These are phyloP conservation scores for Triplophysa rosa DNA, from an alignment of 2,113 vertebrate genomes.

Conservation along the genomic window DNA sequence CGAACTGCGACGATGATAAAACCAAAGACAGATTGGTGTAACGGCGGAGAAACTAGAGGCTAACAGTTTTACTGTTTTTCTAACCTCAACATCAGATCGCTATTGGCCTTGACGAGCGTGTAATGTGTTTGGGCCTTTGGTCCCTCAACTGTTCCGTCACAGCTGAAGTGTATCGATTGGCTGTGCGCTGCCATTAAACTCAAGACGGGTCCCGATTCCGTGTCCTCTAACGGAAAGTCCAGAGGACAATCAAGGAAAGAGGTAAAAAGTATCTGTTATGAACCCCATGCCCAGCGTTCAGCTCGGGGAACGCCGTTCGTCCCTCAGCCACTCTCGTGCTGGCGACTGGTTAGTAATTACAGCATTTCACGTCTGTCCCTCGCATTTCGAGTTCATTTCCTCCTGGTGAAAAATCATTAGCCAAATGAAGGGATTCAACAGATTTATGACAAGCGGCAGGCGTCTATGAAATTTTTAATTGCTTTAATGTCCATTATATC, in stretches of 20 bases:
- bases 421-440: conserved; percentile 1
- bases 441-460: not conserved
- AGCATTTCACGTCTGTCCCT: not conserved
- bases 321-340: conserved; percentile 3
- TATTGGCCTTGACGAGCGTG: conserved; percentile 44
- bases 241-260: conserved; percentile 42
- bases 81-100: conserved; percentile 38
- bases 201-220: conserved; percentile 46
- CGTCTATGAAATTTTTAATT: conserved; percentile 22
- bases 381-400: not conserved
- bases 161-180: conserved; percentile 56
- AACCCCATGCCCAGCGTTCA: conserved; percentile 4
- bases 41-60: conserved; percentile 24
- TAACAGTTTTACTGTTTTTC: conserved; percentile 41
- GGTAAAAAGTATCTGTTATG: conserved; percentile 12
- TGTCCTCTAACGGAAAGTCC: conserved; percentile 52
- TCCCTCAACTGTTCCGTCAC: conserved; percentile 50
- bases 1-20: not conserved
- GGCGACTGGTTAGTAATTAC: conserved; percentile 7
- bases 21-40: conserved; percentile 17
- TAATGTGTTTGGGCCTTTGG: conserved; percentile 55
- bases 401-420: conserved; percentile 15
- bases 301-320: conserved; percentile 7
- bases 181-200: conserved; percentile 54
- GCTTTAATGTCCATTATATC: conserved; percentile 35